phyloP scores from a whole-genome alignment of 2,797 vertebrate genomes.

The Artibeus lituratus region DNA sequence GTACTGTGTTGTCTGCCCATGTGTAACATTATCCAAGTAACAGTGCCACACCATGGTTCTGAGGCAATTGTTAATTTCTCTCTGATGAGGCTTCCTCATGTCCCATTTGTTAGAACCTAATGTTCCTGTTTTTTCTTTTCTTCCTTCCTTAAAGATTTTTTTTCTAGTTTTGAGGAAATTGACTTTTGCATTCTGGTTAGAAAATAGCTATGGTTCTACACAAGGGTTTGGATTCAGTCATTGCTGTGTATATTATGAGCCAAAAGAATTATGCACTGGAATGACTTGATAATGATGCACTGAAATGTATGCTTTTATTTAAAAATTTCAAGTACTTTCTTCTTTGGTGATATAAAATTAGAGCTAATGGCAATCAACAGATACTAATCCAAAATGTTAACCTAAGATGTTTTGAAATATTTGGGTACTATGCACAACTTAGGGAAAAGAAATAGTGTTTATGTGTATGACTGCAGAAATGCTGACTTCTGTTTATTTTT shows the following conservation, averaged over 20 bases:
- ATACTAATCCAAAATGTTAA: conserved; percentile 19
- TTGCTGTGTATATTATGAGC: conserved; percentile 38
- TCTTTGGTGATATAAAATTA: conserved; percentile 48
- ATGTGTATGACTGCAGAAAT: conserved; percentile 51
- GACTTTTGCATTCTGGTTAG: conserved; percentile 15
- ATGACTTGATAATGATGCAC: conserved; percentile 40
- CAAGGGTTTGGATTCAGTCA: conserved; percentile 22
- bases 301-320: conserved; percentile 15
- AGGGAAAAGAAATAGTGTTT: conserved; percentile 32
- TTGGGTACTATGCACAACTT: conserved; percentile 6
- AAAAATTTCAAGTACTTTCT: conserved; percentile 39
- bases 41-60: conserved; percentile 43
- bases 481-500: conserved; percentile 61
- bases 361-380: conserved; percentile 46
- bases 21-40: conserved; percentile 43
- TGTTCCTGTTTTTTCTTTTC: not conserved
- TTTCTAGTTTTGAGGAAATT: conserved; percentile 47
- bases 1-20: conserved; percentile 13
- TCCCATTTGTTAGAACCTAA: not conserved
- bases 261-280: conserved; percentile 16
- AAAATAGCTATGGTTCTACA: not conserved
- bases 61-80: conserved; percentile 26
- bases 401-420: conserved; percentile 47
- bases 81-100: not conserved
- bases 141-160: not conserved